Percentiles rank a stretch among this genome's conserved stretches.
Evolutionary conservation across 30 jellyfish, hydroid and myxozoan genomes (phyloP).

Genomic region (Aurelia aurita complex sp. Pacific): DNA sequence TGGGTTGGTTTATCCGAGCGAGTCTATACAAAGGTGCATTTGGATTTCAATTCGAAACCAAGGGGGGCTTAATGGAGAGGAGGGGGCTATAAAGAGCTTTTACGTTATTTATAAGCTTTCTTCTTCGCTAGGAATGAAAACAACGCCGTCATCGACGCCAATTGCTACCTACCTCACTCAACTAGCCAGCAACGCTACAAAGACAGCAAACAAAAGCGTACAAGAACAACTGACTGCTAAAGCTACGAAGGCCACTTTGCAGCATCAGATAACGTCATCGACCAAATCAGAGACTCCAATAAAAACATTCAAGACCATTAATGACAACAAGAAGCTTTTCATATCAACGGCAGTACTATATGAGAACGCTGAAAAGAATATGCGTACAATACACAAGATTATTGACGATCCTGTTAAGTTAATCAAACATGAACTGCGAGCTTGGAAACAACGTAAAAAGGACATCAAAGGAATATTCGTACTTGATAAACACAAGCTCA

Average conservation of each 20-base stretch:
- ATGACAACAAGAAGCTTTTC: slow-evolving; percentile 6
- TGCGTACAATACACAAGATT: slow-evolving; percentile 52
- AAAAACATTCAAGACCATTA: background rate
- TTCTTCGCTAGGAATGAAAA: slow-evolving; percentile 6
- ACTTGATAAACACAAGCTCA: slow-evolving; percentile 59
- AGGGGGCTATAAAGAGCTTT: no score
- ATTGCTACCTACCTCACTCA: slow-evolving; percentile 46
- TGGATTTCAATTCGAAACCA: no score
- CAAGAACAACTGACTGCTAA: slow-evolving; percentile 49
- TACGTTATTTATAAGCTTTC: no score
- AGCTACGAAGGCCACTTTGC: slow-evolving; percentile 43
- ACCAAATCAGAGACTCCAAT: slow-evolving; percentile 2
- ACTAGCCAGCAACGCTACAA: slow-evolving; percentile 36
- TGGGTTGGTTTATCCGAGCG: no score
- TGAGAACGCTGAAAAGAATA: slow-evolving; percentile 65
- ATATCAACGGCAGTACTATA: slow-evolving; percentile 41
- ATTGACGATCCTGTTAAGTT: slow-evolving; percentile 79
- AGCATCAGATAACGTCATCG: slow-evolving; percentile 17
- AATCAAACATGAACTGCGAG: slow-evolving; percentile 64
- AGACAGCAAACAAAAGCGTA: slow-evolving; percentile 13
- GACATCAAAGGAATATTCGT: slow-evolving; percentile 75
- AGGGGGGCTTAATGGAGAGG: no score
- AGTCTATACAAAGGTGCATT: no score
- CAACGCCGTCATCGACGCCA: slow-evolving; percentile 34
- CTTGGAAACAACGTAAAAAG: slow-evolving; percentile 65